Evolutionary conservation across 2,797 vertebrate genomes (phyloP), one percentile per base, ranked within the genome.

Genomic region (Sorex maritimensis): DNA sequence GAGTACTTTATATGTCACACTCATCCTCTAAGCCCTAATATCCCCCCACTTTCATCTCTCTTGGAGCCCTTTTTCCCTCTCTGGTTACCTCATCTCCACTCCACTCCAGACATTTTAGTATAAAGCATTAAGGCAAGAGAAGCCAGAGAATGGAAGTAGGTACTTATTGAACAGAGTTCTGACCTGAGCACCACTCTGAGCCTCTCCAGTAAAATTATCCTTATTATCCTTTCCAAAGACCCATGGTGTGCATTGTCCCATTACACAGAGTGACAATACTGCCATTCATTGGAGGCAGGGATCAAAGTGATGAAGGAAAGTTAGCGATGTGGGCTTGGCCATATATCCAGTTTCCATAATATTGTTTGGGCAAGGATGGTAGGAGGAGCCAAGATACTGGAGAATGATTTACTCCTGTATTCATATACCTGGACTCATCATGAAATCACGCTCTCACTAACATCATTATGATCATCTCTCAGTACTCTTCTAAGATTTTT

Each of bases 111-210:
- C 26, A 34, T 73, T 92, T 91, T 85, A 13, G 30, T 88, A 89
- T 61, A 38, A 38, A 92, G 12, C 41, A 52, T 21, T 73, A 88
- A 88, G 77, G 7, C 58, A 94, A 88, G 14, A 24, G 26, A 68
- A 28, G 14, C 13, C 49, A 86, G 17, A 15, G 69, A 91, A 81
- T 46, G 49, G n/a, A 88, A 91, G 24, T 11, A 46, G 7, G 30
- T 17, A 8, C 82, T 75, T 63, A 82, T 10, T 75, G 28, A 61
- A 44, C 38, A 75, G 0, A 61, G 23, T 87, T 81, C 67, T 93
- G 5, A 95, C 41, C 26, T 30, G 9, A 21, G 46, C 13, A 52
- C 17, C 9, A 69, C 7, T 9, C 11, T 63, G 15, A 46, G 8
- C n/a, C 71, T 65, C 46, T 69, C 67, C 26, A 34, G 6, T 65